Evolutionary conservation across 2,113 vertebrate genomes (phyloP).

Genomic region (Turnix velox): DNA sequence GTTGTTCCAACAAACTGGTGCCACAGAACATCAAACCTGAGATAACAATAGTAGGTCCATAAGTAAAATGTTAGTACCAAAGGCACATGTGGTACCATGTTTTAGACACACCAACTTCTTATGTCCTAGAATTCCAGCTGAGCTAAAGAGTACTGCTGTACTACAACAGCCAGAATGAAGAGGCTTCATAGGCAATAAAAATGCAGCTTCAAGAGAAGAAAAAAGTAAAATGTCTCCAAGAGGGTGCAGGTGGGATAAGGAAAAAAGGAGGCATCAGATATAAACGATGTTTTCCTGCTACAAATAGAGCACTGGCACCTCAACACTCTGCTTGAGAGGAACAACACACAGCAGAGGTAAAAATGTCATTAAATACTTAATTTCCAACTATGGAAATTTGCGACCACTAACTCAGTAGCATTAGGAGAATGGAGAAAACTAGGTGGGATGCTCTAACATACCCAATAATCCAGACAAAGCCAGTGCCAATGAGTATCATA

Average conservation of each 20-base stretch:
- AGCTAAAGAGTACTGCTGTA: neutral
- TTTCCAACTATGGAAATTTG: neutral
- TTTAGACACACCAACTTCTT: neutral
- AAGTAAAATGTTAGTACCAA: neutral
- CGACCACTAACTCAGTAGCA: neutral
- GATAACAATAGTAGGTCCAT: neutral
- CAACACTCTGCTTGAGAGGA: neutral
- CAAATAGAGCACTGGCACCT: accelerated
- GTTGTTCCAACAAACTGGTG: neutral
- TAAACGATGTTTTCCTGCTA: neutral
- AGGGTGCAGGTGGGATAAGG: neutral
- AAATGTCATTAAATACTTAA: neutral
- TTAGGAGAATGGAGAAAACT: neutral
- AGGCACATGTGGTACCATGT: neutral
- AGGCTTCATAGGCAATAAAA: neutral
- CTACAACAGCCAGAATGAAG: neutral
- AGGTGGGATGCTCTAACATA: neutral
- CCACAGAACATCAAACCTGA: neutral
- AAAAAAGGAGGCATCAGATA: neutral
- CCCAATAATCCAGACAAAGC: neutral
- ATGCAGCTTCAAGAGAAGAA: neutral
- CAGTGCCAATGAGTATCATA: neutral
- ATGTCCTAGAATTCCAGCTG: neutral
- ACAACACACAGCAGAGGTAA: neutral
- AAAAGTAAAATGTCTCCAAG: neutral